A percentile compares a stretch with the other conserved stretches of the same genome.
These are phyloP conservation scores for Tragelaphus imberbis DNA, from an alignment of 2,113 vertebrate species.

Conservation along the genomic window DNA sequence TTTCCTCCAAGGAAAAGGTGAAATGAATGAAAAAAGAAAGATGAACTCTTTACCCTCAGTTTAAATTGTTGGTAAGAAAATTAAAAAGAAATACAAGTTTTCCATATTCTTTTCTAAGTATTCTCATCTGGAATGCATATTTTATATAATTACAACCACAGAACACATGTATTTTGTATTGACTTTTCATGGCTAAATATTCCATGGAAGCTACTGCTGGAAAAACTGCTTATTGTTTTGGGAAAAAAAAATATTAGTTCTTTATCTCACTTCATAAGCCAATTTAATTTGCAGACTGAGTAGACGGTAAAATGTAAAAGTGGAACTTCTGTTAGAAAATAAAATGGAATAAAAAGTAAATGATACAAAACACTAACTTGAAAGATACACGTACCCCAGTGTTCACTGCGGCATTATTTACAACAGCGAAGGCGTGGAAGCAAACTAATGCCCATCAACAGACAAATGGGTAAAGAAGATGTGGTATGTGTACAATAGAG, in stretches of 20 bases:
- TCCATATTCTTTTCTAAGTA: background rate
- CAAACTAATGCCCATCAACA: background rate
- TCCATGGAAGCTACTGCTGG: background rate
- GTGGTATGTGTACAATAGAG: background rate
- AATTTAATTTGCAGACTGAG: background rate
- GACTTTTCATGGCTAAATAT: background rate
- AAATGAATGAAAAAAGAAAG: background rate
- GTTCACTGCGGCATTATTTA: background rate
- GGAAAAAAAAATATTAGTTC: background rate
- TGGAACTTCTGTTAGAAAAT: background rate
- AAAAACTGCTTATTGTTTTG: background rate
- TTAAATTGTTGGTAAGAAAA: background rate
- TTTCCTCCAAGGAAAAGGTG: background rate
- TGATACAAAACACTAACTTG: background rate
- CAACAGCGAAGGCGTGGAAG: background rate
- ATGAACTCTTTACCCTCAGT: background rate
- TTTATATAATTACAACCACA: background rate
- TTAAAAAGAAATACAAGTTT: background rate
- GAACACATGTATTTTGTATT: background rate
- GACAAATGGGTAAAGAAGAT: background rate
- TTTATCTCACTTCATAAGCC: background rate
- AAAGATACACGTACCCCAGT: background rate
- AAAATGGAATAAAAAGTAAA: background rate
- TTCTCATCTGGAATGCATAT: background rate
- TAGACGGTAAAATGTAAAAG: background rate